phyloP scores from a whole-genome alignment of 2,888 invertebrate species.

The Notodonta dromedarius region DNA sequence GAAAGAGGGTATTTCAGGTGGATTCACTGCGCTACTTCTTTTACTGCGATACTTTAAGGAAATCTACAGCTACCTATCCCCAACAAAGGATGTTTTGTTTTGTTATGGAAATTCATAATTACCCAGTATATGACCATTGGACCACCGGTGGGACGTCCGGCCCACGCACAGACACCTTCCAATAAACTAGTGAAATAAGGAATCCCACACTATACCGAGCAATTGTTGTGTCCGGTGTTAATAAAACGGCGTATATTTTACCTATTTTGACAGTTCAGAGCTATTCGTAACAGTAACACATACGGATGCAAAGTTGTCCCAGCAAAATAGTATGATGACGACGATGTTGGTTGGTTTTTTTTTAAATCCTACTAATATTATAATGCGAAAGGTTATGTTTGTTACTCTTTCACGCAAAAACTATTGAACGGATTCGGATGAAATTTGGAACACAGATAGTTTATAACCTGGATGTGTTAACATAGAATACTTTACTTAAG shows the following conservation, averaged over 20 bases:
- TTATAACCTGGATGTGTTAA: no score
- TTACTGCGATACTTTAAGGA: neutral
- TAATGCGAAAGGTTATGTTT: no score
- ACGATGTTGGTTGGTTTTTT: neutral
- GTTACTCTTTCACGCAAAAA: no score
- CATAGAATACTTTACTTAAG: no score
- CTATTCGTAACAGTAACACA: slow-evolving; percentile 69
- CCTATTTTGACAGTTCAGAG: slow-evolving; percentile 81
- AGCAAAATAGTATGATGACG: neutral
- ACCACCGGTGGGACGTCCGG: slow-evolving; percentile 59
- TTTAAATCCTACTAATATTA: no score
- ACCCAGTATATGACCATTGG: slow-evolving; percentile 48
- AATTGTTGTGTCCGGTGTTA: slow-evolving; percentile 79
- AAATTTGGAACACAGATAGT: no score
- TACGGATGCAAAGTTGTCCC: slow-evolving; percentile 36
- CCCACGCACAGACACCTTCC: slow-evolving; percentile 69
- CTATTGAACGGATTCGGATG: no score
- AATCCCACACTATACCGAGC: slow-evolving; percentile 78
- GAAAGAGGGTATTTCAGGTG: no score
- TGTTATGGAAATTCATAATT: slow-evolving; percentile 51
- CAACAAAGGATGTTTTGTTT: slow-evolving; percentile 1
- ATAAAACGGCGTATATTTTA: slow-evolving; percentile 82
- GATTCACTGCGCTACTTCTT: no score
- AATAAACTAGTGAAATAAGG: slow-evolving; percentile 77
- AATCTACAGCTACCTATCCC: neutral